Evolutionary conservation across 1,140 invertebrate species (phyloP).

Genomic region (Drosophila parabipectinata): DNA sequence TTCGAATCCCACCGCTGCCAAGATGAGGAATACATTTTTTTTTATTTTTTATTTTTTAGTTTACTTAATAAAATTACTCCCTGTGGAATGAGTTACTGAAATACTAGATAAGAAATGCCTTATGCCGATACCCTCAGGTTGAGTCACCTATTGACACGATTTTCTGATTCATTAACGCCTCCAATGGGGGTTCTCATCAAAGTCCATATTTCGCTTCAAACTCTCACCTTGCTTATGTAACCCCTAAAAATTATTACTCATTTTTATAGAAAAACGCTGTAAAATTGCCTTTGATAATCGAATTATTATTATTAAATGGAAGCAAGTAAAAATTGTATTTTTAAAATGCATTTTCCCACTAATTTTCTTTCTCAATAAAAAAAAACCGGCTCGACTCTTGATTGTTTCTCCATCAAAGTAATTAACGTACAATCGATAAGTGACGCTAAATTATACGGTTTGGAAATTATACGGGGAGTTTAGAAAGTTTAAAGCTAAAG

Average conservation of each 20-base stretch:
- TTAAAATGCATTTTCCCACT: conserved; percentile 11
- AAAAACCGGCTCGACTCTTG: not conserved
- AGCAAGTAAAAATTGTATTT: conserved; percentile 38
- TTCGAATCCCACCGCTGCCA: conserved; percentile 99
- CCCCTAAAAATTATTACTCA: conserved; percentile 51
- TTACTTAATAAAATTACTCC: not conserved
- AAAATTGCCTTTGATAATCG: conserved; percentile 52
- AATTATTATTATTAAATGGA: conserved; percentile 57
- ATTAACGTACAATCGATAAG: conserved; percentile 59
- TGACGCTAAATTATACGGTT: conserved; percentile 38
- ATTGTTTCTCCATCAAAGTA: conserved; percentile 9
- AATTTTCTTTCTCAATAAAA: conserved; percentile 1
- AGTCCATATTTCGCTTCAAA: conserved; percentile 1
- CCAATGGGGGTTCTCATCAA: conserved; percentile 29
- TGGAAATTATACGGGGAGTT: conserved; percentile 6
- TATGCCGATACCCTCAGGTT: not conserved
- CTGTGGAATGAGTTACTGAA: not conserved
- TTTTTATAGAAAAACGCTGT: conserved; percentile 13
- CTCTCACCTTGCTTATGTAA: conserved; percentile 43
- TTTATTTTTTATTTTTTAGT: not conserved
- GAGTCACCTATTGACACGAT: conserved; percentile 37
- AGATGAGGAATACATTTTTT: conserved; percentile 5
- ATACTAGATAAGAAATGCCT: not conserved
- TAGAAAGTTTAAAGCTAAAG: conserved; percentile 44
- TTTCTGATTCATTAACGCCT: conserved; percentile 53